A percentile compares a stretch with the other conserved stretches of the same genome.
Evolutionary conservation across 2,113 vertebrate genomes (phyloP).

Genomic region (Crotophaga sulcirostris): DNA sequence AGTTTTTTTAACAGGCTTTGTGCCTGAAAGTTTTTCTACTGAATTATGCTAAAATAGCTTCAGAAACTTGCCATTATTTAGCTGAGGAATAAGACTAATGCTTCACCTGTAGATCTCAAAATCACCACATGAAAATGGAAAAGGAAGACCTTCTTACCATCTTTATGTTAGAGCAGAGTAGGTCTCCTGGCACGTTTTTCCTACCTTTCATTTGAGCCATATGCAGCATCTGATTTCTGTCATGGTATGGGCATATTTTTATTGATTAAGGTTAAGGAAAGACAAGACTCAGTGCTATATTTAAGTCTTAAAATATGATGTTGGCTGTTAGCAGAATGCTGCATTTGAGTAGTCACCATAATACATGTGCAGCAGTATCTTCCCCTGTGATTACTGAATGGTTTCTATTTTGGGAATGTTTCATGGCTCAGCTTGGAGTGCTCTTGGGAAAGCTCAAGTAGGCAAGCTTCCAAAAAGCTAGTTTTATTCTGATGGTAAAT

Average conservation of each 20-base stretch:
- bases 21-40: neutral
- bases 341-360: neutral
- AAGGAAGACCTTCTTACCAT: neutral
- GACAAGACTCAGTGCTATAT: neutral
- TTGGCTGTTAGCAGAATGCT: neutral
- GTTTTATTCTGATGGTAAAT: neutral
- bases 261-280: neutral
- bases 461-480: neutral
- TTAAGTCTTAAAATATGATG: neutral
- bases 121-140: neutral
- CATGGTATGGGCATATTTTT: neutral
- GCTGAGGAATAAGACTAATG: neutral
- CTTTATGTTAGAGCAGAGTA: neutral
- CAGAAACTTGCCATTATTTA: neutral
- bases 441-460: constrained; percentile 29
- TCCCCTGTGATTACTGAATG: neutral
- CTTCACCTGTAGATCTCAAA: neutral
- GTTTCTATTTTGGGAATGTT: constrained; percentile 40
- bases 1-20: neutral
- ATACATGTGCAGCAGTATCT: neutral
- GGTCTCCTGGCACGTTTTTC: neutral
- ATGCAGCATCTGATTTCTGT: neutral
- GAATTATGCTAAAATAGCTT: neutral
- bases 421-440: constrained; percentile 17
- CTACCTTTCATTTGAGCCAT: neutral